Evolutionary conservation across 2,797 vertebrate species (phyloP).

Genomic region (Euphonia xanthogaster): DNA sequence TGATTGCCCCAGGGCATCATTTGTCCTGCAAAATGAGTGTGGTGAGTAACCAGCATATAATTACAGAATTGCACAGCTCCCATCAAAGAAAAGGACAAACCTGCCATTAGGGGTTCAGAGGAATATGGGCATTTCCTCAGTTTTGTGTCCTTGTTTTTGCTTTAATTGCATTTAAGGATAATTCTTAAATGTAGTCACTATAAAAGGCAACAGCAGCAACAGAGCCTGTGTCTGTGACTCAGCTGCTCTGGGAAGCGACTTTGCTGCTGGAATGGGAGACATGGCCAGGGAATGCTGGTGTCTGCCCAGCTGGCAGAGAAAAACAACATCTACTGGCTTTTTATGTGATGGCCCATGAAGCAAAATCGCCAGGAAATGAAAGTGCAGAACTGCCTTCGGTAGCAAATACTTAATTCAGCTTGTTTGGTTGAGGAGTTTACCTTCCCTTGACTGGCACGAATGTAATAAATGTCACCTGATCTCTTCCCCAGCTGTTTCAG

Average conservation of each 20-base stretch:
- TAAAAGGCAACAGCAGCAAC: neutral
- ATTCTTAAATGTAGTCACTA: neutral
- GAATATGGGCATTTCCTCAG: neutral
- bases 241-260: neutral
- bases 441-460: neutral
- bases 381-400: neutral
- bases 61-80: neutral
- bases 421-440: neutral
- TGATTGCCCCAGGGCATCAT: neutral
- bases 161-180: neutral
- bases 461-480: neutral
- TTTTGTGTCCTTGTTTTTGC: neutral
- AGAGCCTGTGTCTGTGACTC: neutral
- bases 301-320: neutral
- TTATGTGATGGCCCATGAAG: neutral
- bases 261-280: neutral
- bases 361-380: neutral
- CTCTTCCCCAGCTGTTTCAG: neutral
- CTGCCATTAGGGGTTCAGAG: neutral
- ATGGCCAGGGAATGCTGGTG: neutral
- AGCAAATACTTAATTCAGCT: neutral
- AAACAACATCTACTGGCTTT: neutral
- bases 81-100: neutral
- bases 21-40: neutral
- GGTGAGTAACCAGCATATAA: neutral